Percentiles rank a stretch among this genome's conserved stretches.
Evolutionary conservation across 2,888 invertebrate species (phyloP).

Genomic region (Eilema depressum): DNA sequence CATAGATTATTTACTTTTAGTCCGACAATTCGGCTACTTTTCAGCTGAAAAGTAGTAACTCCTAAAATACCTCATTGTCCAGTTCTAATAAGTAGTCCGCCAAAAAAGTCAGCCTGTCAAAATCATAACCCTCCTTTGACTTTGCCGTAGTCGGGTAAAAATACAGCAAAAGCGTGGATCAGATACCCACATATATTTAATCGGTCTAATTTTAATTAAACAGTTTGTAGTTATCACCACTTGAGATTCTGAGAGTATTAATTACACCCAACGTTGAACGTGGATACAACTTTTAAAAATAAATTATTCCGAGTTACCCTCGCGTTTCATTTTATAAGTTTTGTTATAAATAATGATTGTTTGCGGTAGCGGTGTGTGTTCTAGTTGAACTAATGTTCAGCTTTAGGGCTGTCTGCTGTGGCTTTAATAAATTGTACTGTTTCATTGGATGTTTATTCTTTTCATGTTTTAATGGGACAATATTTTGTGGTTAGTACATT

Average conservation of each 20-base stretch:
- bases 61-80: no score
- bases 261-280: constrained; percentile 7
- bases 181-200: background rate
- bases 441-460: background rate
- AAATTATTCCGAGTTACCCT: background rate
- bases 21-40: no score
- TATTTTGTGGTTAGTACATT: no score
- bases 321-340: constrained; percentile 7
- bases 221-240: background rate
- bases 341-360: constrained; percentile 10
- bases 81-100: no score
- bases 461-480: no score
- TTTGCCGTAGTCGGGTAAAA: no score
- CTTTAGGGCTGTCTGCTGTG: constrained; percentile 5
- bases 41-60: no score
- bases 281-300: background rate
- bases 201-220: background rate
- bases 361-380: constrained; percentile 7
- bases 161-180: background rate
- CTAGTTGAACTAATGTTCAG: constrained; percentile 2
- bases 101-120: no score
- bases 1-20: no score
- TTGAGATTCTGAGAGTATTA: constrained; percentile 3
- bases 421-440: background rate
- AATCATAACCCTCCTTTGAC: no score